These are phyloP conservation scores for Arrhopalites spinosus DNA, from an alignment of 2,888 invertebrate genomes.

Conservation along the genomic window DNA sequence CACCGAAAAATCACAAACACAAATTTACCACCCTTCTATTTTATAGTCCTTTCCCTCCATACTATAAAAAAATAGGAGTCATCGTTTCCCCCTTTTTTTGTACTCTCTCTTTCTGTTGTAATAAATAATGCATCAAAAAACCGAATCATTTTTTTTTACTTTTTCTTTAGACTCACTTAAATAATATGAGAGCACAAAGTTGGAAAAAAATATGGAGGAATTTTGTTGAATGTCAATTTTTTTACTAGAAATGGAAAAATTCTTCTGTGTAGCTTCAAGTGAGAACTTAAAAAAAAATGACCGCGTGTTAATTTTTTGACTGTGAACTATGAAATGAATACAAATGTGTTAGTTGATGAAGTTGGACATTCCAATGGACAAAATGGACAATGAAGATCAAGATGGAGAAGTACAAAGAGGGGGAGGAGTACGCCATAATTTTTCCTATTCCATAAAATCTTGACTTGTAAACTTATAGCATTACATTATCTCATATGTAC, in stretches of 20 bases:
- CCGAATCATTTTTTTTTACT: too few relatives aligned
- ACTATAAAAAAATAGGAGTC: too few relatives aligned
- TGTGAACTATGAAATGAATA: constrained; percentile 22
- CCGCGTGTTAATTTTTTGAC: background rate
- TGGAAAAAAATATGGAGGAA: too few relatives aligned
- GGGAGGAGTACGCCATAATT: background rate
- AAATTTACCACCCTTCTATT: background rate
- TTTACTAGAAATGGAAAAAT: too few relatives aligned
- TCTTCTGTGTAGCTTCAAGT: too few relatives aligned
- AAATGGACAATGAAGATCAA: constrained; percentile 6
- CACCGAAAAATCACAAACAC: background rate
- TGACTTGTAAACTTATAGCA: too few relatives aligned
- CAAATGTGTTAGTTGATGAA: constrained; percentile 2
- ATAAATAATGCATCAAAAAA: too few relatives aligned
- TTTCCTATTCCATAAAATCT: background rate
- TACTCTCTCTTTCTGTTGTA: background rate
- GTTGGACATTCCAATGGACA: background rate
- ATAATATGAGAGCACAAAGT: too few relatives aligned
- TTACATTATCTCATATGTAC: too few relatives aligned
- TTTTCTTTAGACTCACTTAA: too few relatives aligned
- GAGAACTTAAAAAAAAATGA: background rate
- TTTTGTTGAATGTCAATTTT: too few relatives aligned
- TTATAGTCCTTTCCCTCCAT: background rate
- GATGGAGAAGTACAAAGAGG: background rate
- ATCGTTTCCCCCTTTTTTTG: too few relatives aligned